These are phyloP conservation scores for Acanthaster planci DNA, from an alignment of 35 echinoderm and acorn worm genomes.

Conservation along the genomic window DNA sequence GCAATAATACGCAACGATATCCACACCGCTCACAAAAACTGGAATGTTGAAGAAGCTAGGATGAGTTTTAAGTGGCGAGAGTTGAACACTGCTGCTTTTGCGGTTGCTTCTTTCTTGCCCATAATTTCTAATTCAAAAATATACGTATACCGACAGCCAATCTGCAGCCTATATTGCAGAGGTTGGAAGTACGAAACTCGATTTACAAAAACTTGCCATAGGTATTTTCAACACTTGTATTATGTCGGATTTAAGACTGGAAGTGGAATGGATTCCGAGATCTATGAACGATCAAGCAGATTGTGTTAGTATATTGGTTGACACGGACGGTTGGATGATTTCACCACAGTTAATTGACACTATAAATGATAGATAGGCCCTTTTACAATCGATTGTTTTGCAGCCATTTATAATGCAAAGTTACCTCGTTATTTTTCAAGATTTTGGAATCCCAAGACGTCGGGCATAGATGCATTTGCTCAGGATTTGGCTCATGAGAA, in stretches of 20 bases:
- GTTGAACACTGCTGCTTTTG: neutral
- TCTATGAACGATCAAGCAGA: slow-evolving; percentile 11
- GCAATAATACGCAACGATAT: neutral
- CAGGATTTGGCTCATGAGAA: neutral
- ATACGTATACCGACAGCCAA: slow-evolving; percentile 22
- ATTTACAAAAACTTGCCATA: neutral
- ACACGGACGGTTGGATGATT: slow-evolving; percentile 22
- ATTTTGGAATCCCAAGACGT: slow-evolving; percentile 9
- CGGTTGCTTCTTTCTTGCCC: neutral
- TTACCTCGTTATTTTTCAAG: neutral
- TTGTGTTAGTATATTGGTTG: slow-evolving; percentile 10
- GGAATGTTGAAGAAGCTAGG: neutral
- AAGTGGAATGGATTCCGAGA: slow-evolving; percentile 15
- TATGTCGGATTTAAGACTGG: neutral
- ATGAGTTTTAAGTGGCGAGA: neutral
- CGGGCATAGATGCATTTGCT: neutral
- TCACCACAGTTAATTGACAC: neutral
- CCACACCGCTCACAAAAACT: slow-evolving; percentile 1
- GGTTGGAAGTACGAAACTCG: neutral
- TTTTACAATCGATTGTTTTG: slow-evolving; percentile 1
- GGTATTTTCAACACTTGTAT: neutral
- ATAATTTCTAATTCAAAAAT: neutral
- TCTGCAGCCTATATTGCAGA: neutral
- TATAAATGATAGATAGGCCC: neutral
- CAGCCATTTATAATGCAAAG: neutral